Evolutionary conservation across 1,140 invertebrate genomes (phyloP).

Genomic region (Lanistes nyassanus): DNA sequence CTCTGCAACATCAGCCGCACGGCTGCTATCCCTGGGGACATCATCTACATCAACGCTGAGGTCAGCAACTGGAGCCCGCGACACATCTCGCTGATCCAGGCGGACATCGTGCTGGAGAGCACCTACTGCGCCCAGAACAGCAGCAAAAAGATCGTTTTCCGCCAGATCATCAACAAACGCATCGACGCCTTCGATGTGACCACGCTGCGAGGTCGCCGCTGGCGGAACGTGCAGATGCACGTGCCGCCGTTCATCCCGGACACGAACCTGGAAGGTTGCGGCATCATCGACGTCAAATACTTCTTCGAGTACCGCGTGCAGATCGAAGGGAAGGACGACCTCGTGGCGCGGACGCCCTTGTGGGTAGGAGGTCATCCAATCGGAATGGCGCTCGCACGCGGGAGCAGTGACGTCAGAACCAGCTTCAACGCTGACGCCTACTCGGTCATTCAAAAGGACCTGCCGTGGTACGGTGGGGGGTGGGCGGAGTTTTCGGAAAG

Average conservation of each 20-base stretch:
- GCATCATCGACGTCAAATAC: constrained; percentile 63
- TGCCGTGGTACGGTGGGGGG: constrained; percentile 27
- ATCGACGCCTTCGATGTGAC: constrained; percentile 57
- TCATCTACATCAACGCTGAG: constrained; percentile 58
- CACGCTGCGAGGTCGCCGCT: constrained; percentile 53
- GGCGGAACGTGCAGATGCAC: constrained; percentile 59
- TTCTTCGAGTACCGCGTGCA: constrained; percentile 51
- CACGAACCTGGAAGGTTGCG: constrained; percentile 55
- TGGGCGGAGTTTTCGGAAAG: constrained; percentile 21
- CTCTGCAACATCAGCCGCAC: constrained; percentile 47
- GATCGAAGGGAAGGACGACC: constrained; percentile 28
- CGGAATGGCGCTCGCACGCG: neutral
- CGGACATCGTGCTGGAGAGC: constrained; percentile 50
- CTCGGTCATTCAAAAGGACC: constrained; percentile 1
- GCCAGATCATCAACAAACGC: constrained; percentile 62
- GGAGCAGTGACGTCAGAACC: neutral
- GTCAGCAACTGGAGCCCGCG: constrained; percentile 55
- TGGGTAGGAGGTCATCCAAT: constrained; percentile 23
- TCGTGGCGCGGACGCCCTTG: constrained; percentile 16
- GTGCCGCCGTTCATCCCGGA: constrained; percentile 65
- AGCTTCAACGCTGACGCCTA: neutral
- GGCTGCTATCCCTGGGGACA: constrained; percentile 61
- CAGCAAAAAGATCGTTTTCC: constrained; percentile 48
- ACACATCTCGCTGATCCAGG: constrained; percentile 55
- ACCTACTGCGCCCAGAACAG: constrained; percentile 56